Evolutionary conservation across 2,797 vertebrate species (phyloP), one percentile per base, ranked within the genome.

Genomic region (Helostoma temminkii): DNA sequence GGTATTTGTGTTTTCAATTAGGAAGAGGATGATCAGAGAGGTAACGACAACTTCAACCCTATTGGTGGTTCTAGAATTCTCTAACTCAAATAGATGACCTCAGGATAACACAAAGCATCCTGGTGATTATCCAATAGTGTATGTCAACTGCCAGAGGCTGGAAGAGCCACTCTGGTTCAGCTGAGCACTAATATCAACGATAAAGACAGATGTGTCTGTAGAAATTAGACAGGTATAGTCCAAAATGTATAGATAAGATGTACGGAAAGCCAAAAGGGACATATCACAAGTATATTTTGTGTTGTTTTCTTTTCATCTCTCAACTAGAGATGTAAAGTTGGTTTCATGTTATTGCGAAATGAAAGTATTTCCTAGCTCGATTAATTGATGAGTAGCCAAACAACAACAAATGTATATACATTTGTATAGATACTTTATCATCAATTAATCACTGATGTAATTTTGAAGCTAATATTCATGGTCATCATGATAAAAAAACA

Each of bases 41-140:
- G 45, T 58, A 52, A 68, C 55, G 28, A 34, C 41, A 22, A 66
- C 11, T 9, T 41, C 58, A 32, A 19, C 69, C 46, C 64, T 18
- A 18, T 47, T 8, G 39, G 52, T 34, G 3, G 42, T 6, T 60
- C 16, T 25, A 61, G 34, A 62, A 15, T n/a, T 58, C 25, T 70
- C 43, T 66, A 39, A 64, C 39, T 26, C 78, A 75, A 60, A 64
- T 45, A 63, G 42, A n/a, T 1, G 78, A 89, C 80, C 64, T 72
- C 84, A 48, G 88, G 88, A 86, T 76, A 16, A 49, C 62, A 32
- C 1, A 21, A 36, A 30, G 74, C 43, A 55, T 84, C 80, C 80
- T 87, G 77, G 70, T 63, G 60, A 84, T 71, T 43, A 58, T 57
- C 28, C 22, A 80, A 45, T 34, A 43, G 34, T 28, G 32, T 0